Evolutionary conservation across 1,140 invertebrate genomes (phyloP), one percentile per base, ranked within the genome.

Genomic region (Phymastichus coffea): DNA sequence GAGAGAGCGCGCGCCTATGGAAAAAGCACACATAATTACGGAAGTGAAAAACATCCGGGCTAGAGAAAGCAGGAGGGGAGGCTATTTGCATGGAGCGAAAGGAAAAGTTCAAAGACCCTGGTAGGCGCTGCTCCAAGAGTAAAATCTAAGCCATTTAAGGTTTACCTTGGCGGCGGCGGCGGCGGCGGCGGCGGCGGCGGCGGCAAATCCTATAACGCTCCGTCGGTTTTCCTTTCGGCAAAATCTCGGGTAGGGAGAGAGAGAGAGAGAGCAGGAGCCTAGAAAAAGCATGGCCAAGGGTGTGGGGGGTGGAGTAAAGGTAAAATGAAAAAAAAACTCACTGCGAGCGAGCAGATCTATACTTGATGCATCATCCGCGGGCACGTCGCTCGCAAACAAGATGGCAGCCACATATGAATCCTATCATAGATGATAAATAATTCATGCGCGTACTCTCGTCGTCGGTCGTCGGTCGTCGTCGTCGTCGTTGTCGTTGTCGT

Each of bases 341-440:
- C 3, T 6, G 20, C 3, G 12, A 48, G 33, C 28, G 15, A 12
- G 26, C 19, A n/a, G 4, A 26, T 41, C 26, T 9, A 41, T 64
- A 70, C 66, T 66, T 69, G 70, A 70, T 69, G 66, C 66, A 74
- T 74, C 69, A 71, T 70, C 62, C 63, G 46, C n/a, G n/a, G n/a
- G 57, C 61, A 66, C 65, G 63, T 63, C 63, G 63, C 10, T 40
- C 15, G 10, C n/a, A n/a, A n/a, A n/a, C 53, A 53, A 63, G 67
- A 70, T 66, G 69, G 66, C 65, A 68, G 64, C 8, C n/a, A 41
- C 68, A 61, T 68, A 68, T 73, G 67, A 72, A 71, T 73, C 66
- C 69, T 71, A 75, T 75, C 70, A 70, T 71, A 70, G 70, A 71
- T 70, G 64, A 75, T 75, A 75, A 73, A 75, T 75, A 73, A 75